Base-by-base conservation (phyloP, 1,140 invertebrate genomes). In the Agraylea sexmaculata region DNA sequence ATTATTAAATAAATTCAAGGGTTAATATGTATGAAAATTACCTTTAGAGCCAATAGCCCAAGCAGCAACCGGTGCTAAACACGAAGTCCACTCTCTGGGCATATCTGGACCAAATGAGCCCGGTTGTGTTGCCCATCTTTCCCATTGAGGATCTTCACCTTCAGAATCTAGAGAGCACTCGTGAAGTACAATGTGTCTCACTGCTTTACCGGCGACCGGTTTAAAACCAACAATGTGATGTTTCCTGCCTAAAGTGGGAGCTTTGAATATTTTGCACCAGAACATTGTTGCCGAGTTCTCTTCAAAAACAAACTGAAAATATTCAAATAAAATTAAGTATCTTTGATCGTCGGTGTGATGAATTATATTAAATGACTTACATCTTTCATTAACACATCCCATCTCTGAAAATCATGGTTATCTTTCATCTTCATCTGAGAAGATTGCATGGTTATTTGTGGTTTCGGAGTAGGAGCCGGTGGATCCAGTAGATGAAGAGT, bases 221-320 rank as follows among this genome's bases (percentile, higher is more conserved):
- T 79, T 76, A 55, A 83, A 87, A 57, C 83, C 84, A 42, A 87
- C 75, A 54, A 87, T 85, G 47, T 89, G 86, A 51, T 87, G 78
- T 52, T 87, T 87, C 6, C 57, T 60, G 0, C 66, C 61, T 2
- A 86, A 51, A 0, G 60, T 49, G 0, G 85, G 84, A 0, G 76
- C 74, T 61, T 79, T 80, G 57, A 88, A 81, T n/a, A 89, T 82
- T 63, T 86, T 87, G 55, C 84, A 87, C 83, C 82, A 87, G 54
- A 88, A 88, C 0, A 80, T 58, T 0, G 83, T 86, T 27, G 82
- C 74, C 64, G 75, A 74, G 21, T 73, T 69, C 39, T 75, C 66
- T 1, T 75, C 72, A 13, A 87, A 70, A 15, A 73, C 70, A 15
- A 81, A 70, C 80, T 84, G 59, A 11, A 66, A 56, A 40, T 22